Evolutionary conservation across 1,140 invertebrate genomes (phyloP), one percentile per base, ranked within the genome.

Genomic region (Plutomurus gul): DNA sequence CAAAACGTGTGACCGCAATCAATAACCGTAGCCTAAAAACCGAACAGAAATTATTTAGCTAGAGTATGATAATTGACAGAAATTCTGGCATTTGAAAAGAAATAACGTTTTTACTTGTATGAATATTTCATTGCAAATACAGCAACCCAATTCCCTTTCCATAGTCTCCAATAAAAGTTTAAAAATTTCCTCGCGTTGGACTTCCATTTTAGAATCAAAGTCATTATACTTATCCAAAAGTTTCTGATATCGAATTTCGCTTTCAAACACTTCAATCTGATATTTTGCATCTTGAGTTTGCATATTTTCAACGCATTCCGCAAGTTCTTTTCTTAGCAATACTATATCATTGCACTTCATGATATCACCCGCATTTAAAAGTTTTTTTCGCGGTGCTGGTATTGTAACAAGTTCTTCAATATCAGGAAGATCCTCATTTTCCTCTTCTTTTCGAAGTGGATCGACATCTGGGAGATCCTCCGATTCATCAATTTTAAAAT

Each of bases 1-100:
- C 94, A 95, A 84, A 93, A 95, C 1, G 92, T 92, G 82, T 95
- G 94, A 0, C 90, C 90, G 85, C 94, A 95, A 84, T 90, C 91
- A 6, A 95, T 85, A 0, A 91, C 91, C 13, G 89, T 91, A 0
- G 93, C 91, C 87, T 89, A 78, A 10, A 84, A 84, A 83, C n/a
- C 13, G 33, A 37, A 4, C 4, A 56, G 39, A 65, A 7, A 13
- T 56, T 27, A 76, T 56, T n/a, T 6, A 47, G 10, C 4, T 47
- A 13, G n/a, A 6, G 43, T 6, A 47, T 13, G 4, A 47, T 10
- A 47, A 47, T n/a, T 27, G 22, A 25, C 22, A 77, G 25, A 75
- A 16, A 74, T 33, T 39, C 82, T n/a, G n/a, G n/a, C n/a, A n/a
- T n/a, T n/a, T n/a, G n/a, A n/a, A n/a, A n/a, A n/a, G n/a, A n/a